A percentile compares a stretch with the other conserved stretches of the same genome.
phyloP scores from a whole-genome alignment of 2,888 invertebrate species.

The Tenodera sinensis region DNA sequence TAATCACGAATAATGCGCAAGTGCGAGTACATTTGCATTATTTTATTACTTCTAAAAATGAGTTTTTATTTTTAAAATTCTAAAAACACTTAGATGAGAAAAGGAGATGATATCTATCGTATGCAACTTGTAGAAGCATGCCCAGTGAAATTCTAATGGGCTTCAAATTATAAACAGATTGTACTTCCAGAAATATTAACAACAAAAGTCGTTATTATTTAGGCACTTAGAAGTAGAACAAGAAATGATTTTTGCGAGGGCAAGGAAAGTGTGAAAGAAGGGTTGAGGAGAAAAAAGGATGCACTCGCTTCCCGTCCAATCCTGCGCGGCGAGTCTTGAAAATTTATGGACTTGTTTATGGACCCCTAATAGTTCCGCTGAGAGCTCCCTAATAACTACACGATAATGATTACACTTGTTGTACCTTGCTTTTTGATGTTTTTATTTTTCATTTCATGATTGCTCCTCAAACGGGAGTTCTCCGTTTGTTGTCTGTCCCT shows the following conservation, averaged over 20 bases:
- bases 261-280: neutral
- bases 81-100: neutral
- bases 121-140: neutral
- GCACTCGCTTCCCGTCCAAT: neutral
- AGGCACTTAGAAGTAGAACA: neutral
- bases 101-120: neutral
- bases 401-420: neutral
- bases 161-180: neutral
- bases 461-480: neutral
- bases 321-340: neutral
- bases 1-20: slow-evolving; percentile 24
- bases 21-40: slow-evolving; percentile 1
- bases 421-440: neutral
- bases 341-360: slow-evolving; percentile 4
- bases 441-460: neutral
- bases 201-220: neutral
- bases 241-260: neutral
- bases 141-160: neutral
- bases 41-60: neutral
- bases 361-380: neutral
- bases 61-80: neutral
- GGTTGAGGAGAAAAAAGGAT: neutral
- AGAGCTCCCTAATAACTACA: neutral
- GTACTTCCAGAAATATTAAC: neutral
- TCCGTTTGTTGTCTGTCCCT: neutral